These are phyloP conservation scores for Scatophagus argus DNA, from an alignment of 2,113 vertebrate genomes.

Conservation along the genomic window DNA sequence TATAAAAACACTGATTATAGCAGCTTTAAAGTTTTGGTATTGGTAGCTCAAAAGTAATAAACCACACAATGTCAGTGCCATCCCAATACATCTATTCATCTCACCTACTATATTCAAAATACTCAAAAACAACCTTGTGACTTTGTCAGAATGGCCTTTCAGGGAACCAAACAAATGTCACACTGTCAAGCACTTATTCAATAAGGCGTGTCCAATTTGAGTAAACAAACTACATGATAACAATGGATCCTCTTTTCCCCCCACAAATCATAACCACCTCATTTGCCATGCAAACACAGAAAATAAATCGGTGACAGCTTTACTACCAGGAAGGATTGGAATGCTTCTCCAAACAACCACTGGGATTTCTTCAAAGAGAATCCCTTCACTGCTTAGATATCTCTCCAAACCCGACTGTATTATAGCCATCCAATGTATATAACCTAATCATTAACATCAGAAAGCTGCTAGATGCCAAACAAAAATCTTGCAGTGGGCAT, in stretches of 20 bases:
- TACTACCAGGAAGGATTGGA: constrained; percentile 9
- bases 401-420: not conserved
- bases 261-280: constrained; percentile 35
- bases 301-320: constrained; percentile 31
- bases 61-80: not conserved
- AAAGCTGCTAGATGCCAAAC: not conserved
- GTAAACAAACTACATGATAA: not conserved
- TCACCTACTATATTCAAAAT: too few relatives aligned
- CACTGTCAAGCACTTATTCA: not conserved
- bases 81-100: not conserved
- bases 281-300: constrained; percentile 55
- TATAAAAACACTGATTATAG: not conserved
- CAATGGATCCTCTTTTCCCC: constrained; percentile 7
- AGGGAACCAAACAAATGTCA: not conserved
- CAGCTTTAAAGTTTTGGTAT: not conserved
- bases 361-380: constrained; percentile 4
- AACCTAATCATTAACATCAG: not conserved
- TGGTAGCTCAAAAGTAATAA: not conserved
- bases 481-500: not conserved
- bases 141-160: not conserved
- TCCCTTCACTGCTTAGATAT: constrained; percentile 1
- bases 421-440: not conserved
- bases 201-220: not conserved
- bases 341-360: constrained; percentile 29
- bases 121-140: not conserved